A percentile compares a stretch with the other conserved stretches of the same genome.
Conservation (phyloP, 2,888 invertebrate species). For the Torymus texanus region DNA sequence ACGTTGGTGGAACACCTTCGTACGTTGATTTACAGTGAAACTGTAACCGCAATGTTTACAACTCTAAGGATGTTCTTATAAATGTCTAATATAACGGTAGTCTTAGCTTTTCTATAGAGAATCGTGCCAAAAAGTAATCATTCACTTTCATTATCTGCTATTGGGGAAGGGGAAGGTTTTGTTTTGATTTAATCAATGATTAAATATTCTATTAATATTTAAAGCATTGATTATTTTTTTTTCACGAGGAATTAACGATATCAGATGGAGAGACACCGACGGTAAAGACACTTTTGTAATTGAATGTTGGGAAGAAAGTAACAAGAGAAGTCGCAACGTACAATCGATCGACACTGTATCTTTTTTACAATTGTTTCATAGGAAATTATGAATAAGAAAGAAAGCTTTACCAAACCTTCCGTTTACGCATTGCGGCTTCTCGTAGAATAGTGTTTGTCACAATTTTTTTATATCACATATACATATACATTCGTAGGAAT, state of each 20-base stretch:
- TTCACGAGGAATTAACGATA: constrained; percentile 16
- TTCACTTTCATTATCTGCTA: too few species aligned
- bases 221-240: neutral
- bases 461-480: constrained; percentile 27
- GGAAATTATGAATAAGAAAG: neutral
- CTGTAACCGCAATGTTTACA: too few species aligned
- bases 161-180: too few species aligned
- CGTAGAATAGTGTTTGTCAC: neutral
- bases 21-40: too few species aligned
- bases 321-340: constrained; percentile 14
- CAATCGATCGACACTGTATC: neutral
- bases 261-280: constrained; percentile 35
- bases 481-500: constrained; percentile 1
- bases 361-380: constrained; percentile 25
- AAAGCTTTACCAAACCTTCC: too few species aligned
- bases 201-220: too few species aligned
- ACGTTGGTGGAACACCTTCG: too few species aligned
- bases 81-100: neutral
- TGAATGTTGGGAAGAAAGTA: neutral
- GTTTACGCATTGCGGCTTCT: constrained; percentile 21
- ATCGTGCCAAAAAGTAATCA: neutral
- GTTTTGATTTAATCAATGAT: too few species aligned
- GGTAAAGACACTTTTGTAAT: constrained; percentile 16
- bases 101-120: neutral
- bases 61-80: neutral